Evolutionary conservation across 1,140 invertebrate genomes (phyloP), one percentile per base, ranked within the genome.

Genomic region (Calephelis nemesis): DNA sequence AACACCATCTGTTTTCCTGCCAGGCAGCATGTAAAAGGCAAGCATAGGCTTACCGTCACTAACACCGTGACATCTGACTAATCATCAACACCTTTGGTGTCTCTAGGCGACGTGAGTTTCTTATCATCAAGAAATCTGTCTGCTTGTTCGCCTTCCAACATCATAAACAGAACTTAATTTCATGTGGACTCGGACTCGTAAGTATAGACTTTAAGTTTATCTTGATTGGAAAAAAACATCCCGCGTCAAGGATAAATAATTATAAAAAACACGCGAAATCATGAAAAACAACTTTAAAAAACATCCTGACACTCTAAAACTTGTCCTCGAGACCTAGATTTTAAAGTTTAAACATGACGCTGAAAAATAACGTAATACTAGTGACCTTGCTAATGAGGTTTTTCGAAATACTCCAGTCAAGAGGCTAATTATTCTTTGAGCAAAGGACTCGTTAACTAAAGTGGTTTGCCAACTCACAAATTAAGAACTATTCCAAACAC

Each of bases 381-480:
- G 30, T 60, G 54, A 60, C 54, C 54, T 60, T 60, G 54, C 39
- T 60, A 60, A 60, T 60, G 54, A 60, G 54, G 54, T 60, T 60
- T 60, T 60, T 60, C 50, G 54, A 60, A 60, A 60, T 40, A 12
- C 54, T 60, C 54, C 30, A 60, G 58, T 60, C 30, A 60, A 60
- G 58, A 60, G 58, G 58, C 58, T 60, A 60, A 60, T 60, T 60
- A 60, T 60, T 60, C 58, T 60, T 60, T 60, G 58, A 60, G 58
- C 58, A 60, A 60, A 60, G 58, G 30, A 60, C 58, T 60, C 58
- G 58, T 60, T 60, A 60, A 19, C 58, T 60, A 60, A 60, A 60
- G 58, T 60, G 58, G 58, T 60, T 60, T 60, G 58, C 58, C 30
- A 39, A 8, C 58, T 60, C 58, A 60, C 58, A 60, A 60, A 60